phyloP scores from a whole-genome alignment of 1,140 invertebrate genomes.

The Eriocheir sinensis region DNA sequence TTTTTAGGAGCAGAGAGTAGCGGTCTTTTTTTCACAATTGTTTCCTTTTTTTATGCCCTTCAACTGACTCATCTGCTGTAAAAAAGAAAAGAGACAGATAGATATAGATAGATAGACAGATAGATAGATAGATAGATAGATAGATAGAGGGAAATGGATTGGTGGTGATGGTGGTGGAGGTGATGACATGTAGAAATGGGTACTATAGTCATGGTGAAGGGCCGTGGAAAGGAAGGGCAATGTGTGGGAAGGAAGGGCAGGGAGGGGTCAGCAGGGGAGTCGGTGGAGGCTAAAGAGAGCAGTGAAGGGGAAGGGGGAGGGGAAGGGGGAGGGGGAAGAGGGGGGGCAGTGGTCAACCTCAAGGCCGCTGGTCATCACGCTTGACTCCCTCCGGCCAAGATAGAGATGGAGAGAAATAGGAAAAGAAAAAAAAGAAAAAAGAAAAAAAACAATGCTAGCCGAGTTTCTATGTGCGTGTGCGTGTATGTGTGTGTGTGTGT shows the following conservation, averaged over 20 bases:
- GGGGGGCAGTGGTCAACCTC: too few species aligned
- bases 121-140: too few species aligned
- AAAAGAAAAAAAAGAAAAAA: neutral
- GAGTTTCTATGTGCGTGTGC: neutral
- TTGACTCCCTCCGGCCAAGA: too few species aligned
- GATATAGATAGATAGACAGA: too few species aligned
- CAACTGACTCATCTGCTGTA: too few species aligned
- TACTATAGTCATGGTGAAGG: neutral
- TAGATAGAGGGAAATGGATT: neutral
- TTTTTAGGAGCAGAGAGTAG: too few species aligned
- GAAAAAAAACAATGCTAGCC: neutral
- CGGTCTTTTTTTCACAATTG: too few species aligned
- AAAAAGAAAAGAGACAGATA: too few species aligned
- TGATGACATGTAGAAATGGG: too few species aligned
- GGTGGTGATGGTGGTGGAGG: neutral
- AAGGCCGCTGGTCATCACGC: too few species aligned
- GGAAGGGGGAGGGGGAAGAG: conserved; percentile 1
- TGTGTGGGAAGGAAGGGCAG: neutral
- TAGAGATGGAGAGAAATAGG: neutral
- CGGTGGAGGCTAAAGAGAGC: neutral
- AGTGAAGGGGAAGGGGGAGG: conserved; percentile 19
- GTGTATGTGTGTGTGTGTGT: conserved; percentile 45
- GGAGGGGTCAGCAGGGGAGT: neutral
- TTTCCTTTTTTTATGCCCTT: too few species aligned
- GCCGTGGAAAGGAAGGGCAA: neutral